phyloP scores from a whole-genome alignment of 2,113 vertebrate genomes.

The Synodontis membranacea region DNA sequence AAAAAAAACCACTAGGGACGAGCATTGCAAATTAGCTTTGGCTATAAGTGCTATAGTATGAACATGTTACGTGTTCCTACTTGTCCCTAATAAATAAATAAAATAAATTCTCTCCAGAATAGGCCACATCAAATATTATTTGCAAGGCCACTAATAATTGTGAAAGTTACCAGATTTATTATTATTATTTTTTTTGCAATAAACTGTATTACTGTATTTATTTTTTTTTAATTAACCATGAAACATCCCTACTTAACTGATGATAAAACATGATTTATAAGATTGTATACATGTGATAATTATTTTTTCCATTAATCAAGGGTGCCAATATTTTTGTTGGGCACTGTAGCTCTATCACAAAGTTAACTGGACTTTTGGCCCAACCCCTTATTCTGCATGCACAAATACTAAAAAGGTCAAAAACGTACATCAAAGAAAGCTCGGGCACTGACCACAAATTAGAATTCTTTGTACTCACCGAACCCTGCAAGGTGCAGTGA shows the following conservation, averaged over 20 bases:
- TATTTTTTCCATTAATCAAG: not conserved
- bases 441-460: constrained; percentile 63
- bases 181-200: no score
- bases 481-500: constrained; percentile 60
- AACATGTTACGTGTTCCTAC: no score
- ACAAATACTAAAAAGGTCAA: constrained; percentile 33
- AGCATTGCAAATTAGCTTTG: no score
- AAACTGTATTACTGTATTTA: no score
- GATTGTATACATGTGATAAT: not conserved
- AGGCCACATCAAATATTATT: no score
- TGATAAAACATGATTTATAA: not conserved
- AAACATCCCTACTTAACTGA: not conserved
- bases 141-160: no score
- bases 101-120: no score
- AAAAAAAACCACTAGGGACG: no score
- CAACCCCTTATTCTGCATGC: constrained; percentile 17
- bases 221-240: no score
- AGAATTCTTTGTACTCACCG: constrained; percentile 59
- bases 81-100: no score
- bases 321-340: constrained; percentile 6
- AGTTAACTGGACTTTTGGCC: constrained; percentile 21
- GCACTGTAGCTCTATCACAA: not conserved
- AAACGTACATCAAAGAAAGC: constrained; percentile 34
- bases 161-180: no score
- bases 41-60: no score